Evolutionary conservation across 2,113 vertebrate species (phyloP), one percentile per base, ranked within the genome.

Genomic region (Alethe castanea): DNA sequence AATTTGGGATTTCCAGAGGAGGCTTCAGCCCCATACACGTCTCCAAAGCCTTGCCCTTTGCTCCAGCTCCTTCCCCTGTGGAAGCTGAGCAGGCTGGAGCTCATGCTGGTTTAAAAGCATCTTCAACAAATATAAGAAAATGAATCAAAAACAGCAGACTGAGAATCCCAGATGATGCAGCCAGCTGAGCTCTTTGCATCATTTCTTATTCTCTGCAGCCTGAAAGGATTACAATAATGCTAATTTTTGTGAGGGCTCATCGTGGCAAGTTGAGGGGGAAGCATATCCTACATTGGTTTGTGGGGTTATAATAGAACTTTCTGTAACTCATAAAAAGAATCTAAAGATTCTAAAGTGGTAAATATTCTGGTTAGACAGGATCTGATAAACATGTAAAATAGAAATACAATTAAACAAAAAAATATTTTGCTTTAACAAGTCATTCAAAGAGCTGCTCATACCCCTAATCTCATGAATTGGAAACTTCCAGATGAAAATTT

Each of bases 31-130:
- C 50, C 50, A 52, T 17, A 2, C 50, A 52, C 15, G 35, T 94
- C 93, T 86, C 96, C 82, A 17, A 71, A 96, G 86, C 12, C 53
- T 11, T 90, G 95, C 81, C 95, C 97, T 97, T 95, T 95, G 90
- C 93, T 94, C 95, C 79, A 54, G 76, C 82, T 36, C 17, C 87
- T 45, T 71, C 69, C 87, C 81, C 73, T 29, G 71, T 23, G 1
- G 12, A 56, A 72, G 83, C 62, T 53, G 91, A 88, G 86, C 91
- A 72, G 91, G 33, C 26, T 76, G 40, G 40, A 91, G 22, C 73
- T 94, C 78, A 9, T 7, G 60, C 60, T 90, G 73, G 2, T 72
- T 91, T 86, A 38, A 95, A 92, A 94, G 42, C 78, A 69, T 72
- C 81, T 92, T 77, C 93, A 70, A 94, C 89, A 96, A 96, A 90